Conservation (phyloP, 2,888 invertebrate genomes). For the Orchestes rusci region DNA sequence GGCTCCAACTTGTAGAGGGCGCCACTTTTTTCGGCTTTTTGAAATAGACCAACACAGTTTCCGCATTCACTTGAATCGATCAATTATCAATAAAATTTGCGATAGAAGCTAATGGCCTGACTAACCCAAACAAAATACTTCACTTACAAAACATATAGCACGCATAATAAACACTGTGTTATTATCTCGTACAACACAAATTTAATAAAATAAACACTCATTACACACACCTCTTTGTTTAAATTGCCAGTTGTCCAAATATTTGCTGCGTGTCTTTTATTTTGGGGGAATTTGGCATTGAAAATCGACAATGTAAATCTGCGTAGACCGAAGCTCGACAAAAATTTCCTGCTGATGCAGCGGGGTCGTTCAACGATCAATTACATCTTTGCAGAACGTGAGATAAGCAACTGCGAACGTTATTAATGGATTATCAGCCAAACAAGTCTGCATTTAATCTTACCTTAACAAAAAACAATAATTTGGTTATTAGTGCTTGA, state of each 20-base stretch:
- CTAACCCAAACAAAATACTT: slow-evolving; percentile 11
- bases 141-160: slow-evolving; percentile 7
- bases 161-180: slow-evolving; percentile 12
- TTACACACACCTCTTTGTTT: slow-evolving; percentile 19
- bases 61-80: not conserved
- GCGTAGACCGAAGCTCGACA: no score
- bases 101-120: slow-evolving; percentile 7
- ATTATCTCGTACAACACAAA: slow-evolving; percentile 16
- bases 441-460: no score
- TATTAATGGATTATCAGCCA: no score
- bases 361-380: no score
- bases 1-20: no score
- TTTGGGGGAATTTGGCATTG: slow-evolving; percentile 9
- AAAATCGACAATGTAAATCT: no score
- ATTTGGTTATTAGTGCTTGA: no score
- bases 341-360: no score
- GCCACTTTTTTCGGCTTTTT: no score
- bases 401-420: no score
- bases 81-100: not conserved
- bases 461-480: no score
- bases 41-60: not conserved
- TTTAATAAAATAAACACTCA: slow-evolving; percentile 20
- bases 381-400: no score
- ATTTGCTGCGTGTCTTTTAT: slow-evolving; percentile 14
- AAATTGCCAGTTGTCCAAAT: slow-evolving; percentile 12